Evolutionary conservation across 1,140 invertebrate genomes (phyloP), one percentile per base, ranked within the genome.

Genomic region (Macrobrachium nipponense): DNA sequence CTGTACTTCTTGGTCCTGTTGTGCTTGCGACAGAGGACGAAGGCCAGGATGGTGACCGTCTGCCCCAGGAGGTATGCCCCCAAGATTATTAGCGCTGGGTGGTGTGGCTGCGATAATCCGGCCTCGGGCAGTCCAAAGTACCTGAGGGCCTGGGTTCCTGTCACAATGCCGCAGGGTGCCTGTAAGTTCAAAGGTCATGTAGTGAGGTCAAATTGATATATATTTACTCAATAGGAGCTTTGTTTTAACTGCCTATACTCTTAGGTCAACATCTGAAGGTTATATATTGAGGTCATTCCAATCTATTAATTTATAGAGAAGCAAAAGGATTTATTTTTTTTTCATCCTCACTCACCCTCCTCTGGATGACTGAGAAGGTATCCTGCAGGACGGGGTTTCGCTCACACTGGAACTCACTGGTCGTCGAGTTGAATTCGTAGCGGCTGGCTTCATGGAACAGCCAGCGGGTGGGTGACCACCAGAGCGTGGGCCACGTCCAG

Each of bases 371-470:
- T 15, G 86, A 87, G 17, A 77, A 66, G 14, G 78, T 76, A 58
- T 89, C 86, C 72, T 87, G 86, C 72, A 89, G 70, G n/a, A 89
- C 87, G 0, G 89, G 89, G 59, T 89, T 89, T 8, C 89, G 73
- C 64, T 87, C 87, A 18, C 89, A 89, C 6, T 80, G 51, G 62
- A 89, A 88, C 59, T 87, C 82, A 18, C 78, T 36, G 27, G 27
- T 75, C 15, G 70, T 87, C 75, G 72, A 64, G n/a, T 76, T 66
- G 43, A 89, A 86, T 17, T 89, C 89, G 17, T 83, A 61, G 44
- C 83, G 79, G 7, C 80, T 72, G 20, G 88, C 81, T 44, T 88
- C 87, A 2, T 82, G 78, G 23, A 89, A 66, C 12, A 88, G 17
- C 89, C 89, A 89, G 18, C 87, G 60, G 4, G 81, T 72, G 15